Base-by-base conservation (phyloP, 2,888 invertebrate species). In the Parnassius glacialis region DNA sequence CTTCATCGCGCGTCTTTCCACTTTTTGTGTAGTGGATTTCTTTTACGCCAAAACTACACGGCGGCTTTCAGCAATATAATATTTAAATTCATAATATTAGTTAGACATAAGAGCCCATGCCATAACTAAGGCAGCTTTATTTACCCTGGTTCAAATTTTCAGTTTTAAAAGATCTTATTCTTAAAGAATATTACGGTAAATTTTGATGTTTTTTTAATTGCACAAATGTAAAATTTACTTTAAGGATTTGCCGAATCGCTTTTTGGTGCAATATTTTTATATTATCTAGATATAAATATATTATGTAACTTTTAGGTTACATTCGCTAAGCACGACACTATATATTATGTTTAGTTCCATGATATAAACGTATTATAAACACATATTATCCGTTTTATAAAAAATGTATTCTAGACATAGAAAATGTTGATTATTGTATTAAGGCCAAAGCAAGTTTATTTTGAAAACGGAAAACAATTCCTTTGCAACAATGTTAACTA, bases 201-300 rank as follows among this genome's bases (percentile, higher is more conserved):
- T 1, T 5, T 34, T 34, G 1, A 10, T 20, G 16, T 55, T 20
- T 13, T 50, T 53, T 48, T 50, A 10, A 42, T 58, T 50, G 57
- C 58, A 54, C 62, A 59, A 62, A 59, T 42, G 34, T 7, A 45
- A 10, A 44, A 52, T 45, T 54, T 57, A 53, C 16, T 10, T 54
- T 56, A 61, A 48, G 25, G 34, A 44, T 25, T 45, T 60, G 3
- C 50, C 1, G n/a, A 41, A 54, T 54, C 54, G 47, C 41, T 54
- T 52, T 34, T 59, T 54, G 62, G 62, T 62, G 62, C 62, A 62
- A 62, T 62, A 62, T 44, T 55, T 62, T 53, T 45, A 52, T 34
- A 20, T 20, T 55, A 59, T 51, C 41, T 62, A 62, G 57, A 42
- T 59, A 47, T 62, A 62, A 55, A 51, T 55, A 51, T 55, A 16